Evolutionary conservation across 2,113 vertebrate species (phyloP), one percentile per base, ranked within the genome.

Genomic region (Columbina picui): DNA sequence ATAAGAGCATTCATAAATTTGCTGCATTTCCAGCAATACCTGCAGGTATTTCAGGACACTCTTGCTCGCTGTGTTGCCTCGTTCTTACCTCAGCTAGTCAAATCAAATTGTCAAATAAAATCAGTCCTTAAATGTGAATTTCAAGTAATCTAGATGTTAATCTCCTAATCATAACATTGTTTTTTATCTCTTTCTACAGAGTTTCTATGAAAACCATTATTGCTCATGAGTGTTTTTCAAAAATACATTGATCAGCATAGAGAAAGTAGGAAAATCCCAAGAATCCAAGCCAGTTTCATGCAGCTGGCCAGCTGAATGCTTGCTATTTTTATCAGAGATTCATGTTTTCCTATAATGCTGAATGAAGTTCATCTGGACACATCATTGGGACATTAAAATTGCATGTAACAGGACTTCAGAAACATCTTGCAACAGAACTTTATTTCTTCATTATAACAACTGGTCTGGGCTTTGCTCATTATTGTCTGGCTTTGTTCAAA

Each of bases 1-100:
- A 43, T 49, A 96, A 89, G 41, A 95, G 18, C n/a, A 85, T 85
- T 84, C 74, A 89, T 60, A 71, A 87, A 56, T 77, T 30, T 84
- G 38, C 43, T 59, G 23, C 63, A 79, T 70, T 88, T 75, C 82
- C 70, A 67, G 78, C 84, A 90, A 78, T 52, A 61, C 38, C 17
- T 55, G 50, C 34, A 84, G 50, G 26, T 81, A 50, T 78, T 89
- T 80, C 12, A 45, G 59, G 47, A 60, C 19, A n/a, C 55, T 93
- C 47, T 47, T 13, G 41, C 25, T 63, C 38, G 39, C 14, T 32
- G 9, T 41, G 26, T 41, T 56, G 30, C 67, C 27, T 30, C 27
- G 18, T 32, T 52, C 38, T 47, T 69, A 69, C 45, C 73, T 83
- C 27, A 77, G n/a, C 68, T 56, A 27, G 23, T n/a, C 30, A 94